Conservation (phyloP, 2,888 invertebrate species). For the Frankliniella fusca region DNA sequence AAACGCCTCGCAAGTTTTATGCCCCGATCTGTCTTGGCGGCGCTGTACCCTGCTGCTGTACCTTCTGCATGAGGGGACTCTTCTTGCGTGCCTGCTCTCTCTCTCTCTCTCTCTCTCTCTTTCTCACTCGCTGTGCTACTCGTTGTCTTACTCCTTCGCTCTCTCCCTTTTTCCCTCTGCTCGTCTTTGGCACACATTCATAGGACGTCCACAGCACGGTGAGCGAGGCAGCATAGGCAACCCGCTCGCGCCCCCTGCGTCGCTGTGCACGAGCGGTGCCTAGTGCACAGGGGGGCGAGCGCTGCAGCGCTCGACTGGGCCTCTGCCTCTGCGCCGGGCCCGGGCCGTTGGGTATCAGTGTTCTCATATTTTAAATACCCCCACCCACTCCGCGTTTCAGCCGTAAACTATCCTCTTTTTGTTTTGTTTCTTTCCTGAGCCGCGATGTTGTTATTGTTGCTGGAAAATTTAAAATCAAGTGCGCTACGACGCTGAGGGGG, state of each 20-base stretch:
- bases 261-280: not conserved
- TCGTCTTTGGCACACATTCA: not conserved
- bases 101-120: slow-evolving; percentile 6
- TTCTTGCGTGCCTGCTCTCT: not conserved
- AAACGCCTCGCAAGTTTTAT: not conserved
- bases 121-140: not conserved
- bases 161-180: not conserved
- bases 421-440: too few relatives aligned
- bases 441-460: too few relatives aligned
- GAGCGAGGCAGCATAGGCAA: not conserved
- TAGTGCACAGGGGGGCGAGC: not conserved
- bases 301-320: not conserved
- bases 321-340: too few relatives aligned
- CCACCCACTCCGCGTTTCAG: too few relatives aligned
- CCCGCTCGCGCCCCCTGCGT: not conserved
- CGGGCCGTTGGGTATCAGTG: too few relatives aligned
- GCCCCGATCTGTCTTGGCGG: too few relatives aligned
- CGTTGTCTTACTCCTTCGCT: slow-evolving; percentile 16
- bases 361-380: too few relatives aligned
- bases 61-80: not conserved
- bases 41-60: too few relatives aligned
- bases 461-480: too few relatives aligned
- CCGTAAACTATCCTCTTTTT: too few relatives aligned
- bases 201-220: not conserved
- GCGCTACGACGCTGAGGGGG: too few relatives aligned